These are phyloP conservation scores for Agrilus planipennis DNA, from an alignment of 1,140 invertebrate genomes.

Conservation along the genomic window DNA sequence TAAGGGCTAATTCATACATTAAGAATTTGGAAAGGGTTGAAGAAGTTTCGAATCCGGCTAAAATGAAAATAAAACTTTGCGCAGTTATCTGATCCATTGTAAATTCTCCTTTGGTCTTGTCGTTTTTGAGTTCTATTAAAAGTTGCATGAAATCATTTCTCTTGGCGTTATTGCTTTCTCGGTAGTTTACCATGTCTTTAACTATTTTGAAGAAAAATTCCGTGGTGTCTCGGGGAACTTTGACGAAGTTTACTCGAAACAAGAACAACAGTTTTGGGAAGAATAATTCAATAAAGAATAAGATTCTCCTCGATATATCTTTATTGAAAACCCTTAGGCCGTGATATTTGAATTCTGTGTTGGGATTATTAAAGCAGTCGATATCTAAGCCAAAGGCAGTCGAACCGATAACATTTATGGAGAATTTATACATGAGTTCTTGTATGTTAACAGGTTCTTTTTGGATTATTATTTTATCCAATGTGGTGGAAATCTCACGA, in stretches of 20 bases:
- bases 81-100: slow-evolving; percentile 11
- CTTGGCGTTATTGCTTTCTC: slow-evolving; percentile 33
- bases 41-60: slow-evolving; percentile 40
- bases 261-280: slow-evolving; percentile 5
- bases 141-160: slow-evolving; percentile 43
- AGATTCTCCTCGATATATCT: neutral
- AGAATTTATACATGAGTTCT: slow-evolving; percentile 12
- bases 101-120: slow-evolving; percentile 12
- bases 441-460: slow-evolving; percentile 11
- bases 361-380: slow-evolving; percentile 17
- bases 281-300: neutral
- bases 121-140: slow-evolving; percentile 39
- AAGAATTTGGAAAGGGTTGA: slow-evolving; percentile 35
- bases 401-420: slow-evolving; percentile 12
- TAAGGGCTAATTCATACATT: slow-evolving; percentile 35
- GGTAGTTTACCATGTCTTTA: slow-evolving; percentile 33
- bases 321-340: slow-evolving; percentile 12
- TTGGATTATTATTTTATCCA: slow-evolving; percentile 3
- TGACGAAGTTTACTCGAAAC: slow-evolving; percentile 5
- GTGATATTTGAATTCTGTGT: slow-evolving; percentile 18
- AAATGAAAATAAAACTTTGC: slow-evolving; percentile 20
- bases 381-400: slow-evolving; percentile 37
- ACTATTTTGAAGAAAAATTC: slow-evolving; percentile 27
- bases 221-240: slow-evolving; percentile 15
- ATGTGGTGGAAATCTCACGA: slow-evolving; percentile 4